A percentile compares a stretch with the other conserved stretches of the same genome.
Evolutionary conservation across 1,140 invertebrate species (phyloP).

Genomic region (Drosophila pruinosa): DNA sequence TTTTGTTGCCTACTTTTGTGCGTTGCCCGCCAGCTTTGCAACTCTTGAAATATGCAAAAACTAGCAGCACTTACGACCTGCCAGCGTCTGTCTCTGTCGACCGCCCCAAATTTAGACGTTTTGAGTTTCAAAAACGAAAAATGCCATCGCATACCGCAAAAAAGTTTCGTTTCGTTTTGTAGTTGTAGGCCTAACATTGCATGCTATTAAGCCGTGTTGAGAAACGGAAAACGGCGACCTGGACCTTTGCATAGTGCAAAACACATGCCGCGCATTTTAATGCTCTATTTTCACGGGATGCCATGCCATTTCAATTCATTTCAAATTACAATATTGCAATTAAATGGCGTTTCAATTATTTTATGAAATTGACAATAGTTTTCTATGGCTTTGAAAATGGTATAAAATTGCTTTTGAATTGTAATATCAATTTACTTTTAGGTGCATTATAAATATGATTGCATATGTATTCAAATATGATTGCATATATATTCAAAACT

Average conservation of each 20-base stretch:
- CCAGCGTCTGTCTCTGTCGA: background rate
- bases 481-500: no score
- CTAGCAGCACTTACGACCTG: constrained; percentile 34
- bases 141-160: constrained; percentile 35
- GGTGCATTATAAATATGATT: no score
- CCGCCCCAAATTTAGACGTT: constrained; percentile 60
- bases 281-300: constrained; percentile 10
- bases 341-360: no score
- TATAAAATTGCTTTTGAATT: no score
- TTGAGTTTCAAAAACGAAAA: constrained; percentile 35
- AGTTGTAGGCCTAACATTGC: constrained; percentile 26
- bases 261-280: constrained; percentile 33
- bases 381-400: no score
- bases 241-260: constrained; percentile 12
- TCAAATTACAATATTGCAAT: background rate
- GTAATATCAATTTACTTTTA: no score
- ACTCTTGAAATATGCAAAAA: constrained; percentile 55
- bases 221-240: background rate
- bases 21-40: constrained; percentile 35
- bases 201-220: constrained; percentile 12
- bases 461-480: no score
- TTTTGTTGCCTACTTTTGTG: constrained; percentile 24
- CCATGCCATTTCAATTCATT: background rate
- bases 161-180: constrained; percentile 2
- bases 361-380: no score